Evolutionary conservation across 1,140 invertebrate genomes (phyloP).

Genomic region (Zaprionus davidi): DNA sequence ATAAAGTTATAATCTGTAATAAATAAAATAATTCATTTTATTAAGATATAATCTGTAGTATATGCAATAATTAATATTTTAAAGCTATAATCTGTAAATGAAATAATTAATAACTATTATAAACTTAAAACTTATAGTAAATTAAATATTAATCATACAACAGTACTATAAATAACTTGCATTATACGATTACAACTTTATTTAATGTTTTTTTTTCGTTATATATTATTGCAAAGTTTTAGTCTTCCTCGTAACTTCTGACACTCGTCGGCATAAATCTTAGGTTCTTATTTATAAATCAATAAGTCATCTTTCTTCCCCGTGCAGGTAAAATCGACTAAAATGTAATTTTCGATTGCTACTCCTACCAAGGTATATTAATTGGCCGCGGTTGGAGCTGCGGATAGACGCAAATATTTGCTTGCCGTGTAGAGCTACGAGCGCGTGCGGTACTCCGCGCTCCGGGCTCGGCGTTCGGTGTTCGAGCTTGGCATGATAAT

Average conservation of each 20-base stretch:
- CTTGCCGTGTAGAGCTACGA: constrained; percentile 53
- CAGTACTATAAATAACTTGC: not conserved
- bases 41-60: no score
- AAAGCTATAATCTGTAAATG: no score
- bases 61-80: no score
- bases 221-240: not conserved
- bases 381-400: constrained; percentile 32
- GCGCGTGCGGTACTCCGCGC: constrained; percentile 65
- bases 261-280: no score
- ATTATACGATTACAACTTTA: not conserved
- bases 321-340: not conserved
- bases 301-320: not conserved
- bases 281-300: not conserved
- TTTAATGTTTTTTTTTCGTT: not conserved
- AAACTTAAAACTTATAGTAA: no score
- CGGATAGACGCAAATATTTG: constrained; percentile 36
- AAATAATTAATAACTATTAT: no score
- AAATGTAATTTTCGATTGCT: constrained; percentile 37
- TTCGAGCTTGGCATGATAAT: constrained; percentile 80
- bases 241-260: no score
- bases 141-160: not conserved
- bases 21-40: no score
- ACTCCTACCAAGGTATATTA: constrained; percentile 15
- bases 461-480: constrained; percentile 59
- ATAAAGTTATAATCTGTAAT: no score